Conservation (phyloP, 2,113 vertebrate species). For the Xenopus laevis region DNA sequence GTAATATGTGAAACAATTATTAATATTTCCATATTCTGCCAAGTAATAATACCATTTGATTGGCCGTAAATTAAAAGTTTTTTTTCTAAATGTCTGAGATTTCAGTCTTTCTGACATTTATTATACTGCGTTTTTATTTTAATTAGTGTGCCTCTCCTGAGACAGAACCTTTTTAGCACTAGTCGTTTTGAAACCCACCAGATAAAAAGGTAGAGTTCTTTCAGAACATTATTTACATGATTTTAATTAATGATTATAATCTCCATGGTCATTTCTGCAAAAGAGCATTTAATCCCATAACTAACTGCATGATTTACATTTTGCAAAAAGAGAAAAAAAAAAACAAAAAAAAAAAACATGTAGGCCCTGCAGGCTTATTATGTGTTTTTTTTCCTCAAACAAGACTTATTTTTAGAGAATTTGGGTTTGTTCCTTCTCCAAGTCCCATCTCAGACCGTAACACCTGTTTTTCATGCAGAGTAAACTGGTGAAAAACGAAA, state of each 20-base stretch:
- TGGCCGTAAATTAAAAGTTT: constrained; percentile 40
- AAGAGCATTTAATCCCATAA: constrained; percentile 69
- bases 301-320: constrained; percentile 69
- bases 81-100: constrained; percentile 51
- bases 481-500: constrained; percentile 68
- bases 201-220: constrained; percentile 65
- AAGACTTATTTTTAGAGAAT: constrained; percentile 57
- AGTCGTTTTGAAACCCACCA: constrained; percentile 63
- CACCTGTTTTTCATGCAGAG: constrained; percentile 73
- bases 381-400: constrained; percentile 47
- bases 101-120: constrained; percentile 55
- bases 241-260: constrained; percentile 78
- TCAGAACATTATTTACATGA: constrained; percentile 72
- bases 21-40: constrained; percentile 35
- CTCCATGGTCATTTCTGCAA: constrained; percentile 69
- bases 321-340: constrained; percentile 47
- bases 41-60: constrained; percentile 43
- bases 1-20: constrained; percentile 12
- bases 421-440: constrained; percentile 60
- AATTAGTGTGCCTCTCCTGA: constrained; percentile 68
- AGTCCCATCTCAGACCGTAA: constrained; percentile 59
- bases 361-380: constrained; percentile 60
- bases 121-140: constrained; percentile 63
- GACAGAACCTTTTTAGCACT: constrained; percentile 65
- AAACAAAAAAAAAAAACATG: constrained; percentile 52